These are phyloP conservation scores for Auanema sp. DNA, from an alignment of 2,888 invertebrate genomes.

Conservation along the genomic window DNA sequence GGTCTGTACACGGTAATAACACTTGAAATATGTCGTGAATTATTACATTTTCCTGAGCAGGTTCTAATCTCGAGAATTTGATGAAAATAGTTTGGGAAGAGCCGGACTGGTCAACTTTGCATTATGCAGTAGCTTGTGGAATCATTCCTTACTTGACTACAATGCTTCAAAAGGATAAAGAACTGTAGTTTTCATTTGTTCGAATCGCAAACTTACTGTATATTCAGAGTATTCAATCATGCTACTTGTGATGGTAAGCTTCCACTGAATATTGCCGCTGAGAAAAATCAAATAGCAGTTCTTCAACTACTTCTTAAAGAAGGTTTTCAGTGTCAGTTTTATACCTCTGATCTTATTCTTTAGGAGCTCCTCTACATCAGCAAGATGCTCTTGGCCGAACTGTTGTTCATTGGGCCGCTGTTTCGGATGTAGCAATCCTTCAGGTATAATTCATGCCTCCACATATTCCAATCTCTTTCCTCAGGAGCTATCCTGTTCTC, in stretches of 20 bases:
- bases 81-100: conserved; percentile 18
- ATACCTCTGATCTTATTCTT: not conserved
- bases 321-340: conserved; percentile 5
- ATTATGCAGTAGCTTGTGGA: conserved; percentile 21
- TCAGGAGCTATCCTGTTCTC: conserved; percentile 17
- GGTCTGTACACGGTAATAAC: not conserved
- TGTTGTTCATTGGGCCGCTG: conserved; percentile 21
- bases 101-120: conserved; percentile 21
- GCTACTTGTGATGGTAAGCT: conserved; percentile 18
- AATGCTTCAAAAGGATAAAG: conserved; percentile 15
- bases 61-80: conserved; percentile 10
- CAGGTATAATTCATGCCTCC: conserved; percentile 6
- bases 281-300: conserved; percentile 14
- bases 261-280: conserved; percentile 21
- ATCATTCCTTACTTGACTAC: conserved; percentile 11
- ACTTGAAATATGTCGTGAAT: no score
- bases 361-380: conserved; percentile 19
- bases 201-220: not conserved
- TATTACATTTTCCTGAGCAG: conserved; percentile 1
- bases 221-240: conserved; percentile 13
- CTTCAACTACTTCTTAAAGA: conserved; percentile 16
- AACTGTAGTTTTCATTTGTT: conserved; percentile 2
- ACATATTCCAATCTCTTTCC: not conserved
- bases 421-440: conserved; percentile 10
- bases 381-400: conserved; percentile 20